Evolutionary conservation across 2,113 vertebrate species (phyloP).

Genomic region (Pelvicachromis taeniatus): DNA sequence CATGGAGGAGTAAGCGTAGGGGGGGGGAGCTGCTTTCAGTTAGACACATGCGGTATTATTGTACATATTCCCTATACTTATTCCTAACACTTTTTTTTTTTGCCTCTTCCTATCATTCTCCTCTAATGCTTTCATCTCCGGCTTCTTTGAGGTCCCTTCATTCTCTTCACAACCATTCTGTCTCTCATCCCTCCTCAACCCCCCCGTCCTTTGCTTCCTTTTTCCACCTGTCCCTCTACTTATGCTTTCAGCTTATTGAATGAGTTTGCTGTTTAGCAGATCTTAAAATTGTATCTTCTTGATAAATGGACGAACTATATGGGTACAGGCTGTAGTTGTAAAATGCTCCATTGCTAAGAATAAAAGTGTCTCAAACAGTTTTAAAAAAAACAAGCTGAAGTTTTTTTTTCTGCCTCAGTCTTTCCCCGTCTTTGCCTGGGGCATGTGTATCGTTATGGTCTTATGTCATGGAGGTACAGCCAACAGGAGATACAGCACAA

Average conservation of each 20-base stretch:
- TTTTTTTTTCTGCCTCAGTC: background rate
- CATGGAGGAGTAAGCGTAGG: background rate
- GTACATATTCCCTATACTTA: background rate
- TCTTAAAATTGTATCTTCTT: conserved; percentile 6
- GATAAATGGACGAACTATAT: background rate
- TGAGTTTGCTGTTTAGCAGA: background rate
- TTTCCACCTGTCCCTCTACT: background rate
- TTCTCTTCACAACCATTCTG: background rate
- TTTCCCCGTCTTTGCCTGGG: conserved; percentile 15
- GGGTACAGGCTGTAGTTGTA: background rate
- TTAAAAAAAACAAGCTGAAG: background rate
- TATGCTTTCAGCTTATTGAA: background rate
- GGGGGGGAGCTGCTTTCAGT: background rate
- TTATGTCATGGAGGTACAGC: conserved; percentile 20
- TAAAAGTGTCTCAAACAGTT: background rate
- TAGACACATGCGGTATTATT: background rate
- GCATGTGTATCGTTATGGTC: conserved; percentile 7
- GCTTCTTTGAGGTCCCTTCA: background rate
- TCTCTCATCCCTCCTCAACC: background rate
- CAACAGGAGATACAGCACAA: conserved; percentile 7
- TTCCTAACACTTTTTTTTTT: background rate
- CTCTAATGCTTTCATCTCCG: background rate
- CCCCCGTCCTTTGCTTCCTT: background rate
- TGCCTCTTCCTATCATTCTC: background rate
- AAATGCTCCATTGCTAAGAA: conserved; percentile 29